phyloP scores from a whole-genome alignment of 2,113 vertebrate genomes.

The Xenotilapia longispinis region DNA sequence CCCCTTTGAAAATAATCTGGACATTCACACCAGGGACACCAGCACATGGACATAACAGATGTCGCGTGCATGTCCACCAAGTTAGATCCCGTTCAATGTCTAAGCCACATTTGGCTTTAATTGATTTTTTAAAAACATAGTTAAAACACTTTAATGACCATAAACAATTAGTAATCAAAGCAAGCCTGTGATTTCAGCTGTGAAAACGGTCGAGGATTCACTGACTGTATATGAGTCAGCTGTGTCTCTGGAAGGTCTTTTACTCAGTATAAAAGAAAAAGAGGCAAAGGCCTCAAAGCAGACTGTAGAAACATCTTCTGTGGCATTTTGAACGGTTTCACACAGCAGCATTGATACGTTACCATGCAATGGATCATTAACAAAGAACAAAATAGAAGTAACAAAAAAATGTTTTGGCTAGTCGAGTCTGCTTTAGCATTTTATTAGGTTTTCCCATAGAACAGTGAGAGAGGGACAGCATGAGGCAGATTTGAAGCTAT shows the following conservation, averaged over 20 bases:
- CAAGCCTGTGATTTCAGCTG: not conserved
- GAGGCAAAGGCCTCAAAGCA: not conserved
- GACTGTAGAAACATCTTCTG: not conserved
- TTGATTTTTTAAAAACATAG: not conserved
- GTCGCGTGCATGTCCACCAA: not conserved
- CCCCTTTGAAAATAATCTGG: not conserved
- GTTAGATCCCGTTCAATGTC: not conserved
- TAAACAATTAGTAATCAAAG: not conserved
- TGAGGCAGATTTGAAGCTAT: not conserved
- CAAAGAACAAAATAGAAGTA: constrained; percentile 3
- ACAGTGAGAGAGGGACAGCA: not conserved
- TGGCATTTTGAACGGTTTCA: not conserved
- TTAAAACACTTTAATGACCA: not conserved
- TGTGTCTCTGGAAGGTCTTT: not conserved
- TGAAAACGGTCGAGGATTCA: not conserved
- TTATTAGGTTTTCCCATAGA: constrained; percentile 44
- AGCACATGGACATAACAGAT: not conserved
- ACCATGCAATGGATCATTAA: not conserved
- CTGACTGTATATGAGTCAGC: not conserved
- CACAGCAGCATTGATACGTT: not conserved
- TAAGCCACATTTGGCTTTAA: not conserved
- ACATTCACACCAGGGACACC: not conserved
- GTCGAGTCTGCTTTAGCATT: not conserved
- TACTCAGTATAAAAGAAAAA: not conserved
- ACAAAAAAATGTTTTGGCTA: not conserved